Base-by-base conservation (phyloP, 2,797 vertebrate species). In the Craterocephalus amniculus region DNA sequence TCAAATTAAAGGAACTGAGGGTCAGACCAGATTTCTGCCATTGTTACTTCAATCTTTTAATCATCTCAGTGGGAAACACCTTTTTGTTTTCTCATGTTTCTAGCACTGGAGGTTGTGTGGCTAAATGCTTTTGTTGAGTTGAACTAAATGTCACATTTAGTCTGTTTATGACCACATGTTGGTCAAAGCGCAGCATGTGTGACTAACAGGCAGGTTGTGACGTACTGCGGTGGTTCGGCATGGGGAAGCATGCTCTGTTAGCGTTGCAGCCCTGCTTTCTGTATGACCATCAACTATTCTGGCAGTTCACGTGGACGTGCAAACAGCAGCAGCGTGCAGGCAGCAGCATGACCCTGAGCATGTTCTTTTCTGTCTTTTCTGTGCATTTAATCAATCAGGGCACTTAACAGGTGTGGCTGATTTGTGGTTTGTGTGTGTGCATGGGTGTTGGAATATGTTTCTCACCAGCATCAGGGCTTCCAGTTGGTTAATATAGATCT, bases 401-500 rank as follows among this genome's bases (percentile, higher is more conserved):
- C 8, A 22, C 45, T 22, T 49, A 22, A 48, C 4, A 9, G 45
- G 3, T 22, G 9, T 3, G 4, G n/a, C 2, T 49, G 2, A 49
- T 49, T 49, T 49, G 45, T 49, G 45, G 45, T 49, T 49, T 22
- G n/a, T 49, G 6, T 49, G 6, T n/a, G n/a, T 22, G n/a, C 45
- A 49, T 49, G 45, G 20, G 45, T 70, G 62, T 24, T n/a, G 72
- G 45, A 29, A 35, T 51, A 67, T 59, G 27, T 40, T 22, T 74
- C 88, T 95, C 86, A 99, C 98, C 96, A 99, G 90, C 70, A 98
- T 84, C 72, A 99, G 89, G 14, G 98, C 97, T 79, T 99, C 98
- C 83, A 99, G 92, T 87, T 99, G 98, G 92, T 98, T 99, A 70
- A 99, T 98, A 91, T 99, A 99, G 92, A 99, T 98, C 91, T 99